A percentile compares a stretch with the other conserved stretches of the same genome.
Evolutionary conservation across 1,140 invertebrate species (phyloP).

Genomic region (Drosophila seguyi): DNA sequence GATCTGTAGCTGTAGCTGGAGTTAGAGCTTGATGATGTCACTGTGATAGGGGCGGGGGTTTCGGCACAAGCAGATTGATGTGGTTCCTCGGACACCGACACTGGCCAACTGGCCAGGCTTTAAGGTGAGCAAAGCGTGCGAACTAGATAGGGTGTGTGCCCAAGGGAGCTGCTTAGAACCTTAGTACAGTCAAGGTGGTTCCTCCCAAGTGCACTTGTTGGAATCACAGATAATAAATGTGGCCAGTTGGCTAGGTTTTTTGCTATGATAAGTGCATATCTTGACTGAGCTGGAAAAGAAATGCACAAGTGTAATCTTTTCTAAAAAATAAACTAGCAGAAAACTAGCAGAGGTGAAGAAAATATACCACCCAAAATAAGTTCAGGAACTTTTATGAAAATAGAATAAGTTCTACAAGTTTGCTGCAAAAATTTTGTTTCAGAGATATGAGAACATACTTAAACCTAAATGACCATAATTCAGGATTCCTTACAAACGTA

Average conservation of each 20-base stretch:
- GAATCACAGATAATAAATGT: slow-evolving; percentile 28
- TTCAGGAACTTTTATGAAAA: not conserved
- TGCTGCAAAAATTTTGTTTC: not conserved
- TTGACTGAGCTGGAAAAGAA: not conserved
- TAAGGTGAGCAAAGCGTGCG: slow-evolving; percentile 63
- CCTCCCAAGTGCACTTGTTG: slow-evolving; percentile 2
- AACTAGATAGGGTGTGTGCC: slow-evolving; percentile 67
- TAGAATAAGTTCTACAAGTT: not conserved
- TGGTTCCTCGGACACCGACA: slow-evolving; percentile 49
- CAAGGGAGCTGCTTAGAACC: slow-evolving; percentile 52
- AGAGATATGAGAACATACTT: not conserved
- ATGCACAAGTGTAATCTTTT: too few species aligned
- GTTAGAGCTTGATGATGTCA: slow-evolving; percentile 33
- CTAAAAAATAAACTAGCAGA: too few species aligned
- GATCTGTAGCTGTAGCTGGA: not conserved
- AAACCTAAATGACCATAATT: slow-evolving; percentile 32
- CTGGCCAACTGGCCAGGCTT: slow-evolving; percentile 59
- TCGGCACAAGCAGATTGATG: slow-evolving; percentile 78
- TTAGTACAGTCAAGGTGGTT: not conserved
- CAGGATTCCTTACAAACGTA: slow-evolving; percentile 7
- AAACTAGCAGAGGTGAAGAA: not conserved
- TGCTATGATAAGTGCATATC: slow-evolving; percentile 6
- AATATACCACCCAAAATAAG: not conserved
- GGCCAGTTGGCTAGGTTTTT: not conserved
- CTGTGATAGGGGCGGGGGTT: slow-evolving; percentile 38